Conservation (phyloP, 35 echinoderm and acorn worm species). For the Apostichopus japonicus region DNA sequence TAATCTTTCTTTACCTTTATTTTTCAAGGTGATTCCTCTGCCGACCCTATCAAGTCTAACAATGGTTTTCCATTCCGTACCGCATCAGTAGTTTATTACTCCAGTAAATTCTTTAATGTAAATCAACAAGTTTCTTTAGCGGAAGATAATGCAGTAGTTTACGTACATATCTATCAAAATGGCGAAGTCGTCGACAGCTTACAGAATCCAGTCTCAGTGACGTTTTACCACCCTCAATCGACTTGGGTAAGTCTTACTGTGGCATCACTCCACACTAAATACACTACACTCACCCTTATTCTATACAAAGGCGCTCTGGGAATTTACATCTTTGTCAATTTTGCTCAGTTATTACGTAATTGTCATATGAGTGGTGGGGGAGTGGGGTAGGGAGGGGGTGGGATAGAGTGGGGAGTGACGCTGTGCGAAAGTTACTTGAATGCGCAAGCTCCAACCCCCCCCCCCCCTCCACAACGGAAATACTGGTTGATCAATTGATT, state of each 20-base stretch:
- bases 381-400: too few species aligned
- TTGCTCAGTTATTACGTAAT: not conserved
- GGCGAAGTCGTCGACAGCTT: slow-evolving; percentile 55
- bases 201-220: slow-evolving; percentile 68
- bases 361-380: not conserved
- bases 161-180: slow-evolving; percentile 73
- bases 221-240: slow-evolving; percentile 72
- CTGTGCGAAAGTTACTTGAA: too few species aligned
- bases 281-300: not conserved
- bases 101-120: slow-evolving; percentile 80
- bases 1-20: not conserved
- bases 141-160: slow-evolving; percentile 66
- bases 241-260: slow-evolving; percentile 26
- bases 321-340: too few species aligned
- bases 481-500: too few species aligned
- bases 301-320: too few species aligned
- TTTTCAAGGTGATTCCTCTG: not conserved
- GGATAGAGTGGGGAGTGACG: too few species aligned
- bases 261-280: not conserved
- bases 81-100: slow-evolving; percentile 64
- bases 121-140: slow-evolving; percentile 49
- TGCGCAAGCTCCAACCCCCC: too few species aligned
- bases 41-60: not conserved
- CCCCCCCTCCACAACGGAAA: too few species aligned
- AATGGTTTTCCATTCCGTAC: slow-evolving; percentile 47